Conservation (phyloP, 1,140 invertebrate genomes). For the Trachymyrmex cornetzi region DNA sequence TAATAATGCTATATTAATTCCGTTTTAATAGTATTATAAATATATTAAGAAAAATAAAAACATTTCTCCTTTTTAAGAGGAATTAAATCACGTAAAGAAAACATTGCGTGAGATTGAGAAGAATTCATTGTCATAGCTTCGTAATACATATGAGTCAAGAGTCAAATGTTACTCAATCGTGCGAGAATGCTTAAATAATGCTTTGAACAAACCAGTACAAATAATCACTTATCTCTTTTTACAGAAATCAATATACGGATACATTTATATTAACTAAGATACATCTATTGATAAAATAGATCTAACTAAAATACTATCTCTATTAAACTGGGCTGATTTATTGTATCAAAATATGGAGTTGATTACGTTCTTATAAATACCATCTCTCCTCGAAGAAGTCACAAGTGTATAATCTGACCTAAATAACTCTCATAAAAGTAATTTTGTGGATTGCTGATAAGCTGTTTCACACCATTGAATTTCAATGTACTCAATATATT, state of each 20-base stretch:
- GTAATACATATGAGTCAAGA: not conserved
- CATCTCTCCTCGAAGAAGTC: not conserved
- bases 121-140: not conserved
- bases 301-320: too few relatives aligned
- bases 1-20: not conserved
- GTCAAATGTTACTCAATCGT: not conserved
- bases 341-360: not conserved
- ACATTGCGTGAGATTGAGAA: not conserved
- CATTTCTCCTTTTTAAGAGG: not conserved
- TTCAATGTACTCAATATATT: not conserved
- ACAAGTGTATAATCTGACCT: slow-evolving; percentile 30
- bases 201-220: not conserved
- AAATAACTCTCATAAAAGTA: slow-evolving; percentile 35
- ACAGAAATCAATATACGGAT: not conserved
- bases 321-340: not conserved
- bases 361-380: not conserved
- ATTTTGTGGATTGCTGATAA: slow-evolving; percentile 45
- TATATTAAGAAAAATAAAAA: not conserved
- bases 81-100: not conserved
- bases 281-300: not conserved
- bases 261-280: not conserved
- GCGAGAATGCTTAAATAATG: not conserved
- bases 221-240: not conserved
- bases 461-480: slow-evolving; percentile 13
- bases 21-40: too few relatives aligned